Evolutionary conservation across 2,888 invertebrate genomes (phyloP), one percentile per base, ranked within the genome.

Genomic region (Brachynemurus nebulosus): DNA sequence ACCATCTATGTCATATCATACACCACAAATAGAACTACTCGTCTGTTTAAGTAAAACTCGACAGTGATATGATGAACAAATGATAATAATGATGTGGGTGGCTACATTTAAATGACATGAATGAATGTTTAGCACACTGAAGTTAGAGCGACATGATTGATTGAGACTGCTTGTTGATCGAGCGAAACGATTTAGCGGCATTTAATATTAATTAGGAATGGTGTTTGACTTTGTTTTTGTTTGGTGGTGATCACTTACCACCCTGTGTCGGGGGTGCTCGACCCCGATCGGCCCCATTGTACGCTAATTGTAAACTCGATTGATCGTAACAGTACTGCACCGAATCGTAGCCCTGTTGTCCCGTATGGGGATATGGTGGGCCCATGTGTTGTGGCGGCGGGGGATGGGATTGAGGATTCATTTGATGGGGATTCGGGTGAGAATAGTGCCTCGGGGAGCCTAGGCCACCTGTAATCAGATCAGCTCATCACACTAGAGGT

Each of bases 291-390:
- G 61, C 59, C 55, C 64, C 61, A 60, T 62, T 61, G 61, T 62
- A 61, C 57, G 60, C 56, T 61, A 62, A 60, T 57, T 61, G 62
- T 61, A 62, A 60, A 59, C 60, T 65, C 62, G 67, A 63, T 64
- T 71, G 71, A 67, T 73, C 71, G 64, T 71, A 72, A 69, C 71
- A 71, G 68, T 70, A 72, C 65, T 70, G 70, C 36, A 42, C 40
- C 35, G 50, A 49, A 27, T 49, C 48, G 14, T 50, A 50, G 57
- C 48, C 45, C 47, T 52, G 54, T 44, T 51, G 53, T 42, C 55
- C 55, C 45, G 56, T 55, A 44, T 53, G 53, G 20, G 54, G 54
- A 34, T 52, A 55, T 34, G 51, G 49, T 40, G 51, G 54, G 36
- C 57, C 48, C 12, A 19, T 43, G 59, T 55, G 57, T 58, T 55